phyloP scores from a whole-genome alignment of 1,140 invertebrate genomes.

The Drosophila sp. region DNA sequence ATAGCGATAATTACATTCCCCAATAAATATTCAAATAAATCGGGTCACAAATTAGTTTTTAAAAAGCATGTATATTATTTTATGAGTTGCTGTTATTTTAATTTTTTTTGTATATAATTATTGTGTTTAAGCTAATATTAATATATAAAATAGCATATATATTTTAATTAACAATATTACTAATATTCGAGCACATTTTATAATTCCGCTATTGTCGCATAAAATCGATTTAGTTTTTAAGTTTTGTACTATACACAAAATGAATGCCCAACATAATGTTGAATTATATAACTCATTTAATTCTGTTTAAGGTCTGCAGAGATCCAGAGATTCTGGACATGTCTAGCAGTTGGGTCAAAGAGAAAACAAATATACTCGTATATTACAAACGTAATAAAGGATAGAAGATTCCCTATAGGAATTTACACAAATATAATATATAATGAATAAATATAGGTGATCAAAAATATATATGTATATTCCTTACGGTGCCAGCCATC shows the following conservation, averaged over 20 bases:
- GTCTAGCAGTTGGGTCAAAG: no score
- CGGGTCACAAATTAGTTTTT: slow-evolving; percentile 60
- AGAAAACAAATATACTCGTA: neutral
- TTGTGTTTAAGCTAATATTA: slow-evolving; percentile 77
- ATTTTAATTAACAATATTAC: neutral
- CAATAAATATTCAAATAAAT: slow-evolving; percentile 7
- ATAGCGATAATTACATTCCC: slow-evolving; percentile 53
- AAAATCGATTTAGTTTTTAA: neutral
- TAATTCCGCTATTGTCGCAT: neutral
- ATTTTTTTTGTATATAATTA: slow-evolving; percentile 29
- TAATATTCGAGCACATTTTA: neutral
- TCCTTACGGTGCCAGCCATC: no score
- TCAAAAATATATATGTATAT: neutral
- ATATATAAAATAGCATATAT: neutral
- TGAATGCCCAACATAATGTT: no score
- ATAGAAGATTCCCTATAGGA: neutral
- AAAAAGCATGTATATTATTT: slow-evolving; percentile 1
- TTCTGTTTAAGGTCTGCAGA: no score
- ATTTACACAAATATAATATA: neutral
- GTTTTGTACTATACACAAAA: no score
- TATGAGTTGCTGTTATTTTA: neutral
- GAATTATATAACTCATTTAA: no score
- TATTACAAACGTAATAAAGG: neutral
- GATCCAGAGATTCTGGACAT: neutral
- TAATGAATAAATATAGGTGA: no score